These are phyloP conservation scores for Pachymerium ferrugineum DNA, from an alignment of 2,888 invertebrate genomes.

Conservation along the genomic window DNA sequence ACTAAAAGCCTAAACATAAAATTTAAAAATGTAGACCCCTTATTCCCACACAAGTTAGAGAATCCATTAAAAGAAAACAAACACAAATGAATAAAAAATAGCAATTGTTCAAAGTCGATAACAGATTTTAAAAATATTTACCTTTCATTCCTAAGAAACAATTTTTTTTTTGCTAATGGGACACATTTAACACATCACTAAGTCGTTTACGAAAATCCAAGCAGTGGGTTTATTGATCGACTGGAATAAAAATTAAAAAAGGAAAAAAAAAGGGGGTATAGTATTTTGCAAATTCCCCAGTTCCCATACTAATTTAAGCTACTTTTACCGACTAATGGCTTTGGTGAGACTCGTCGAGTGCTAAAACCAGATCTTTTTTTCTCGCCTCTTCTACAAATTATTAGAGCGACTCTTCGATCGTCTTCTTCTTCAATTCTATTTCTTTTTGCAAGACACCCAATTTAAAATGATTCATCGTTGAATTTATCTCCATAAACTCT, in stretches of 20 bases:
- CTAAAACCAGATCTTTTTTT: slow-evolving; percentile 25
- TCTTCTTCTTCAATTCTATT: slow-evolving; percentile 10
- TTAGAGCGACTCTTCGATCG: slow-evolving; percentile 8
- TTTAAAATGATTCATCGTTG: background rate
- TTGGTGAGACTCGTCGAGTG: slow-evolving; percentile 20
- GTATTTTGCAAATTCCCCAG: slow-evolving; percentile 6
- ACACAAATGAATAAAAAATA: background rate
- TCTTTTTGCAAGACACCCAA: slow-evolving; percentile 14
- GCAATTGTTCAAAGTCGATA: too few species aligned
- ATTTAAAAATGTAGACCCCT: too few species aligned
- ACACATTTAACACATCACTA: background rate
- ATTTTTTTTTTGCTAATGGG: background rate
- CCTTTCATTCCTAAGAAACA: too few species aligned
- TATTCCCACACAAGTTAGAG: too few species aligned
- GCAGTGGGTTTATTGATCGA: background rate
- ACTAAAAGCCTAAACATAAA: too few species aligned
- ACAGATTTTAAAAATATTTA: too few species aligned
- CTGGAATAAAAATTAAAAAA: background rate
- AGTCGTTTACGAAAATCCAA: background rate
- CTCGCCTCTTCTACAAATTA: background rate
- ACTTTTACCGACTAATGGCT: slow-evolving; percentile 27
- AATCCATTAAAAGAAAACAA: too few species aligned
- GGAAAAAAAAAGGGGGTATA: background rate
- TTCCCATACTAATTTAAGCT: slow-evolving; percentile 20
- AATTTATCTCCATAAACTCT: slow-evolving; percentile 25